phyloP scores from a whole-genome alignment of 64 coral and sea anemone genomes.

The Trachythela sp. region DNA sequence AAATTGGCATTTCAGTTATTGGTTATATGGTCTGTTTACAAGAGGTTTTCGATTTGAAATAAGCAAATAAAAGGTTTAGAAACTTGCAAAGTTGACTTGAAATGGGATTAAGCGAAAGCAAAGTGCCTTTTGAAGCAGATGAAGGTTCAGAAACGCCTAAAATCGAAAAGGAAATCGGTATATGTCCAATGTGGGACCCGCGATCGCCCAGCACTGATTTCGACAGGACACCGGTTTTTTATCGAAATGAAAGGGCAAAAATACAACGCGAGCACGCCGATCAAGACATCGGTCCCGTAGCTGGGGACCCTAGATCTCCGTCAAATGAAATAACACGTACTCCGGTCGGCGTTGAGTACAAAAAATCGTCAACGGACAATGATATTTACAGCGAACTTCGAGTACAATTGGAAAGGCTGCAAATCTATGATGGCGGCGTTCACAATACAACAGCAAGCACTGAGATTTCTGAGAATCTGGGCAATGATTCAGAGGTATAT shows the following conservation, averaged over 20 bases:
- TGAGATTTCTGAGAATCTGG: neutral
- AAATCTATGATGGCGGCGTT: neutral
- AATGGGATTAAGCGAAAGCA: neutral
- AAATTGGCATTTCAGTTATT: neutral
- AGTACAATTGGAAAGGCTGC: neutral
- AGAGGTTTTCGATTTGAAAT: neutral
- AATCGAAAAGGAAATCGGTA: neutral
- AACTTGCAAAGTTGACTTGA: neutral
- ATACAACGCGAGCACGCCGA: neutral
- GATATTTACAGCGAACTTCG: neutral
- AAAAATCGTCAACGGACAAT: neutral
- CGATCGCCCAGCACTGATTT: neutral
- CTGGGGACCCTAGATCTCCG: neutral
- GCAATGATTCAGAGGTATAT: neutral
- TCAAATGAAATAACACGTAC: constrained; percentile 1
- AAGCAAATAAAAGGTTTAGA: neutral
- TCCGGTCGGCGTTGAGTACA: neutral
- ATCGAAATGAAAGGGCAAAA: neutral
- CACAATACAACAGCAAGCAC: neutral
- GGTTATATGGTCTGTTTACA: neutral
- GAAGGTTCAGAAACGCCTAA: neutral
- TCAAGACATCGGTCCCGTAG: neutral
- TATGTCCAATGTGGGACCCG: neutral
- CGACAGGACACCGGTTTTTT: neutral
- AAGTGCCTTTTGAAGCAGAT: neutral